Conservation (phyloP, 2,797 vertebrate genomes). For the Poecilia velifera region DNA sequence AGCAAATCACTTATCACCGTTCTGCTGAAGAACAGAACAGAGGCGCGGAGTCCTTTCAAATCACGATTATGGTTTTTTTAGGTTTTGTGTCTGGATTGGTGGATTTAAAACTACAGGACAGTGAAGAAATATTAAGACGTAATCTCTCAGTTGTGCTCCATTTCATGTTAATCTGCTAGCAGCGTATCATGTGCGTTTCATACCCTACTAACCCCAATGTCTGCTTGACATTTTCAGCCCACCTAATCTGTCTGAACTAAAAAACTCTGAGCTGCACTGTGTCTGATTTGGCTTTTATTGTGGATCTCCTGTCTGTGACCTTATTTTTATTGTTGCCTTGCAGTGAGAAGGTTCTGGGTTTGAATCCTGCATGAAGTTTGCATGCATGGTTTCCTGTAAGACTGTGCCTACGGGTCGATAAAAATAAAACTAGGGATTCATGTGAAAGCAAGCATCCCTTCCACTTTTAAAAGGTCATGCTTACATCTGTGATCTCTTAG, state of each 20-base stretch:
- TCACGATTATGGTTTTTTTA: slow-evolving; percentile 19
- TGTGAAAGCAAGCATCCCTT: not conserved
- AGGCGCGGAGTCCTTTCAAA: slow-evolving; percentile 21
- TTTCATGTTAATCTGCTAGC: slow-evolving; percentile 17
- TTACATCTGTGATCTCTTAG: no score
- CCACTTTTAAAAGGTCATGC: not conserved
- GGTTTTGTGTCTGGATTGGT: slow-evolving; percentile 19
- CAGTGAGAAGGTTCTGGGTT: not conserved
- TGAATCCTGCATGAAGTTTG: not conserved
- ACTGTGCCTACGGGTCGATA: no score
- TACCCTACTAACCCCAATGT: slow-evolving; percentile 4
- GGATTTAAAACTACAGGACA: slow-evolving; percentile 4
- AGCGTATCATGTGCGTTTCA: not conserved
- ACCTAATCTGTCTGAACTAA: slow-evolving; percentile 12
- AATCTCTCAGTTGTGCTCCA: slow-evolving; percentile 9
- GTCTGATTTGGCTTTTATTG: slow-evolving; percentile 7
- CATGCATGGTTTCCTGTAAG: not conserved
- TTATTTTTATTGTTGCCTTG: slow-evolving; percentile 1
- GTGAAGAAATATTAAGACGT: slow-evolving; percentile 5
- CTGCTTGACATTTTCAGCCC: not conserved
- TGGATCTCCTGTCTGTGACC: not conserved
- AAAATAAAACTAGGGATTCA: not conserved
- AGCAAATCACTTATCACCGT: slow-evolving; percentile 50
- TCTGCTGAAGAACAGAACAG: slow-evolving; percentile 27
- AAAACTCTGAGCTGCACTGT: slow-evolving; percentile 3